Base-by-base conservation (phyloP, 1,140 invertebrate genomes). In the Panonychus citri region DNA sequence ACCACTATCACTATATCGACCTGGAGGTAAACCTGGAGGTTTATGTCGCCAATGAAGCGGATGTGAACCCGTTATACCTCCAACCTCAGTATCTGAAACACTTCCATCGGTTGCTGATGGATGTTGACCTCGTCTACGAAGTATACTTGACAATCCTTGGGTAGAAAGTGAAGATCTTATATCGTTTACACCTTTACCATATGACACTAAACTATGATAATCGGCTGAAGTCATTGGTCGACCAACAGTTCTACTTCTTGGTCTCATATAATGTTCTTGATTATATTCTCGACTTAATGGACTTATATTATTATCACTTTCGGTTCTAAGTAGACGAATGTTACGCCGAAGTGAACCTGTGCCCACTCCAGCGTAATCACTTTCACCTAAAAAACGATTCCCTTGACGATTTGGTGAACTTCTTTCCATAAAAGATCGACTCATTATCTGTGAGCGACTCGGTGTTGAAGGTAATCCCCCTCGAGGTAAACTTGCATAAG, bases 51-150 rank as follows among this genome's bases (percentile, higher is more conserved):
- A 21, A 53, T 26, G 28, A 27, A 10, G 19, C 26, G 76, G 71
- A 85, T 78, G 64, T 81, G 73, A 62, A 81, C 79, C 68, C 83
- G 70, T 54, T 81, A n/a, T 57, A 52, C 62, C 28, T 28, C 68
- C 81, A 1, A 85, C 83, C 73, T 96, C 90, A 0, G 89, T 93
- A 66, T 95, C 90, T 17, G 88, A 93, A 34, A 84, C 85, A 67
- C 88, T 89, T 69, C 88, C 85, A 60, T 88, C 71, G 48, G 81
- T 64, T 28, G 59, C 50, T 13, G 60, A 60, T 46, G n/a, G 8
- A 19, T 46, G 43, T 8, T 24, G 5, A 34, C 30, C 30, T 40
- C 63, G 49, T 50, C 66, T 62, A 7, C 67, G 64, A 24, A 66
- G 62, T 24, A 54, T 50, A 24, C 8, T 43, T 4, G 26, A 51